phyloP scores from a whole-genome alignment of 2,888 invertebrate genomes.

The Acronicta leporina region DNA sequence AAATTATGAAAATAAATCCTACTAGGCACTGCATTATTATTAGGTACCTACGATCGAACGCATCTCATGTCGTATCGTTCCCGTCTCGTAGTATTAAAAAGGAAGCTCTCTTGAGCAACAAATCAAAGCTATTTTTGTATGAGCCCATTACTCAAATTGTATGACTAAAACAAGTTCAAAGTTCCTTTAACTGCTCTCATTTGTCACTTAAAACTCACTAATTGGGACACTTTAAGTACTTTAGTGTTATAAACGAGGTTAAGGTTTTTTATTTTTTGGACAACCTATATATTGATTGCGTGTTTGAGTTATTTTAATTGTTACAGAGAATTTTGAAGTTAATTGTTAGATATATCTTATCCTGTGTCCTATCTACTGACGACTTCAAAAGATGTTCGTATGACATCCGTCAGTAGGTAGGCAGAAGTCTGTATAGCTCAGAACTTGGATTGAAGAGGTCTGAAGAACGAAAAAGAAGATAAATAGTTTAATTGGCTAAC shows the following conservation, averaged over 20 bases:
- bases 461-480: no score
- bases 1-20: no score
- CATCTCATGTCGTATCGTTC: conserved; percentile 44
- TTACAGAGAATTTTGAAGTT: background rate
- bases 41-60: background rate
- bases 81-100: conserved; percentile 53
- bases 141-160: conserved; percentile 80
- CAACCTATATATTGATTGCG: conserved; percentile 37
- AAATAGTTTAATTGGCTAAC: no score
- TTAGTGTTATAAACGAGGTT: conserved; percentile 48
- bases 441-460: no score
- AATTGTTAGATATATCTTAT: background rate
- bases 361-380: no score
- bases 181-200: conserved; percentile 67
- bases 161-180: conserved; percentile 76
- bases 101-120: conserved; percentile 61
- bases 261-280: conserved; percentile 53
- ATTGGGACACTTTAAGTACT: conserved; percentile 67
- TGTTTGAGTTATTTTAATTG: conserved; percentile 47
- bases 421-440: no score
- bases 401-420: no score
- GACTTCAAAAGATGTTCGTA: no score
- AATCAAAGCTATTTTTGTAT: conserved; percentile 82
- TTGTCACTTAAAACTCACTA: conserved; percentile 70
- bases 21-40: no score